These are phyloP conservation scores for Nestor notabilis DNA, from an alignment of 2,113 vertebrate species.

Conservation along the genomic window DNA sequence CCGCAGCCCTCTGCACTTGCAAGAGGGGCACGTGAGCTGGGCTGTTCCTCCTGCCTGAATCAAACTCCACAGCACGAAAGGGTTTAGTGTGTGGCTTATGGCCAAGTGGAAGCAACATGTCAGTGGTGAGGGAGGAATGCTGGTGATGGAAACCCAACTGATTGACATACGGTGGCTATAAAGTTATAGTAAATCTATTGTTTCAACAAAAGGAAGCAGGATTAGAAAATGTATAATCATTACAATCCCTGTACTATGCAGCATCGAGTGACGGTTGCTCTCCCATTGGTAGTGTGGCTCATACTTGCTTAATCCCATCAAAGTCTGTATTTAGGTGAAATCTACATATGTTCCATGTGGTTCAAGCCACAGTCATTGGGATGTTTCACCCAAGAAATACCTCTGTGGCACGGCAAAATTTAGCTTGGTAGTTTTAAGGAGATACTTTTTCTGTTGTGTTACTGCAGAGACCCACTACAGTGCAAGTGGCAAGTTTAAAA, in stretches of 20 bases:
- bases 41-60: slow-evolving; percentile 44
- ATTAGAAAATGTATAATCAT: slow-evolving; percentile 66
- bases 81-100: slow-evolving; percentile 64
- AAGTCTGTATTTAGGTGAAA: not conserved
- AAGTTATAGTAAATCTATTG: slow-evolving; percentile 68
- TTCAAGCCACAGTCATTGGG: not conserved
- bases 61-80: slow-evolving; percentile 50
- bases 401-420: not conserved
- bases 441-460: not conserved
- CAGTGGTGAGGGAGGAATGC: slow-evolving; percentile 59
- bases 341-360: not conserved
- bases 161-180: slow-evolving; percentile 53
- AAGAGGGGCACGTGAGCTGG: slow-evolving; percentile 53
- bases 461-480: not conserved
- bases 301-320: not conserved
- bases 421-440: not conserved
- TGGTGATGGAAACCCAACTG: slow-evolving; percentile 51
- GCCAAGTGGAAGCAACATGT: slow-evolving; percentile 71
- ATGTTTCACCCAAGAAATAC: not conserved
- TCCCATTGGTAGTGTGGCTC: not conserved
- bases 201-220: slow-evolving; percentile 57
- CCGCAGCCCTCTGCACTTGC: slow-evolving; percentile 39
- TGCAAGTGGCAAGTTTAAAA: not conserved
- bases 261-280: slow-evolving; percentile 20
- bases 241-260: not conserved